These are phyloP conservation scores for Pristiophorus japonicus DNA, from an alignment of 2,113 vertebrate genomes.

Conservation along the genomic window DNA sequence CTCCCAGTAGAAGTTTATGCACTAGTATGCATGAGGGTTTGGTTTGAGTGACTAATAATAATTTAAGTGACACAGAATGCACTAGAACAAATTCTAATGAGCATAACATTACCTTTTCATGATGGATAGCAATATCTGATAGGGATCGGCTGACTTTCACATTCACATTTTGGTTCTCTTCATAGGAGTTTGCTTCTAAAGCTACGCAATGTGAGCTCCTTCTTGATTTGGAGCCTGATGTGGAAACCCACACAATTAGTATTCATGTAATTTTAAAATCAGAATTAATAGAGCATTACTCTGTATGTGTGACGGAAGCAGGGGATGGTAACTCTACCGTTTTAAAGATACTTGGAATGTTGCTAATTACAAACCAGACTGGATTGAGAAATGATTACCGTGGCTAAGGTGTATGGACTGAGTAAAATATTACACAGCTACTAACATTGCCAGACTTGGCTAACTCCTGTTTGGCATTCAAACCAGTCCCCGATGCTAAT, in stretches of 20 bases:
- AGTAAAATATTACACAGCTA: not conserved
- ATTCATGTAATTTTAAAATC: slow-evolving; percentile 12
- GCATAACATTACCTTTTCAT: slow-evolving; percentile 42
- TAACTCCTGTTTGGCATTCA: no score
- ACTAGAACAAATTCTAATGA: slow-evolving; percentile 1
- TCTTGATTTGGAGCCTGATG: slow-evolving; percentile 52
- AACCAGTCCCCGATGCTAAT: no score
- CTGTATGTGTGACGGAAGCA: not conserved
- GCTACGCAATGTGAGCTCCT: slow-evolving; percentile 56
- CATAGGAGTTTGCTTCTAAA: slow-evolving; percentile 46
- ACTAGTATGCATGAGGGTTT: not conserved
- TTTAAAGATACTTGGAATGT: not conserved
- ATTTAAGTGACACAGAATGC: not conserved
- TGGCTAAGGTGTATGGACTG: not conserved
- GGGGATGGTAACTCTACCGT: not conserved
- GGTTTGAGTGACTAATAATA: not conserved
- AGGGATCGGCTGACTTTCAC: slow-evolving; percentile 50
- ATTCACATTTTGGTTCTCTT: slow-evolving; percentile 48
- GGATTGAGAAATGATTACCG: not conserved
- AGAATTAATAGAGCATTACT: not conserved
- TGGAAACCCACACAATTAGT: not conserved
- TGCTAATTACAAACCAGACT: not conserved
- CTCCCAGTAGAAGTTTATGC: not conserved
- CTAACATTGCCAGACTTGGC: no score
- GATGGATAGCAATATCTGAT: slow-evolving; percentile 51